Base-by-base conservation (phyloP, 2,113 vertebrate genomes). In the Pelobates fuscus region DNA sequence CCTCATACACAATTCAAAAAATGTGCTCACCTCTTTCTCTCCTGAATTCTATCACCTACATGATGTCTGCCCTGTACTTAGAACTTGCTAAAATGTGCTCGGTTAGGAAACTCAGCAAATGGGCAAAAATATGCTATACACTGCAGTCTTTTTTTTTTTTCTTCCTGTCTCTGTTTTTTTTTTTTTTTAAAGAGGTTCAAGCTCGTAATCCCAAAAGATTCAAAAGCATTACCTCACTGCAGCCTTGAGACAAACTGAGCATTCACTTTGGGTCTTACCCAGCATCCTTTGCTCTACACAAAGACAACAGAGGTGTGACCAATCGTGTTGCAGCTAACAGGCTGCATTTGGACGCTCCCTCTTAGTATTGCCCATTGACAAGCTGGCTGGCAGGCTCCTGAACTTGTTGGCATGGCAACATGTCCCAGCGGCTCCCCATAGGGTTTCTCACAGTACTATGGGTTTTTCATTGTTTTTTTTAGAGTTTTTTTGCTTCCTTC, bases 221-320 rank as follows among this genome's bases (percentile, higher is more conserved):
- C 82, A 81, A 83, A 86, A 86, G 85, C 83, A 88, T 86, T 89
- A 87, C 88, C 86, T 89, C 84, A 89, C 87, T 85, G 80, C 83
- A 87, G 90, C 87, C 84, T 90, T 85, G 91, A 92, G 91, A 94
- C 89, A 91, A 92, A 92, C 85, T 90, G 89, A 92, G 89, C 88
- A 90, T 91, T 94, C 91, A 93, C 90, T 91, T 87, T 88, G 84
- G 90, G 86, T 90, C 87, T 89, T 95, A 92, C 94, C 95, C 95
- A 95, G 91, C 93, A 95, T 94, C 83, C 95, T 79, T 85, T 80
- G 85, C 89, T 82, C 88, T 89, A 93, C 92, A 94, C 94, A 95
- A 95, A 96, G 94, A 93, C 91, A 94, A 92, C 91, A 94, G 93
- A 92, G 94, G 95, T 94, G 93, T 95, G 94, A 95, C 95, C 94